Evolutionary conservation across 2,888 invertebrate genomes (phyloP).

Genomic region (Conomelus anceps): DNA sequence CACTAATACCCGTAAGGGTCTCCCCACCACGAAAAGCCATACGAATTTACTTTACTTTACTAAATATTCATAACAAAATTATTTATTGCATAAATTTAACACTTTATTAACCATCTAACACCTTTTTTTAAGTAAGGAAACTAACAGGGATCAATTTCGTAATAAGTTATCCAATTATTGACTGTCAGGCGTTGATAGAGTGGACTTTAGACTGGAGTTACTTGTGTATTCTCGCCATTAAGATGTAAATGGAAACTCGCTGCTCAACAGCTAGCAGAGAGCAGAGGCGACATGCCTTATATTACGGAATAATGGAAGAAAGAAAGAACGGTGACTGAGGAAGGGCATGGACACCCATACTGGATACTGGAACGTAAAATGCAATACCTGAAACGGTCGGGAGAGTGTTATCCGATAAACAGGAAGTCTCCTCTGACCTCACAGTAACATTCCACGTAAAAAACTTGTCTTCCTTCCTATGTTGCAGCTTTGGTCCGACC

Average conservation of each 20-base stretch:
- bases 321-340: neutral
- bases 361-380: neutral
- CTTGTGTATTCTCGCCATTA: neutral
- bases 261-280: no score
- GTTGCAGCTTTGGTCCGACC: no score
- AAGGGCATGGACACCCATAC: neutral
- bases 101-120: neutral
- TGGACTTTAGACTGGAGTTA: neutral
- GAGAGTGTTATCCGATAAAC: neutral
- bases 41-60: no score
- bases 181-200: neutral
- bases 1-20: no score
- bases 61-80: neutral
- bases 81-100: neutral
- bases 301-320: no score
- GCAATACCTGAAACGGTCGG: neutral
- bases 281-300: no score
- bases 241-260: neutral
- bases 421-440: neutral
- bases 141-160: neutral
- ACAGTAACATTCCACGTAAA: neutral
- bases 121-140: neutral
- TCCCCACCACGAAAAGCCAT: no score
- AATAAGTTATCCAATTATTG: neutral
- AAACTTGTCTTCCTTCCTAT: neutral